A percentile compares a stretch with the other conserved stretches of the same genome.
phyloP scores from a whole-genome alignment of 2,888 invertebrate species.

The Chrysotoxum bicinctum region DNA sequence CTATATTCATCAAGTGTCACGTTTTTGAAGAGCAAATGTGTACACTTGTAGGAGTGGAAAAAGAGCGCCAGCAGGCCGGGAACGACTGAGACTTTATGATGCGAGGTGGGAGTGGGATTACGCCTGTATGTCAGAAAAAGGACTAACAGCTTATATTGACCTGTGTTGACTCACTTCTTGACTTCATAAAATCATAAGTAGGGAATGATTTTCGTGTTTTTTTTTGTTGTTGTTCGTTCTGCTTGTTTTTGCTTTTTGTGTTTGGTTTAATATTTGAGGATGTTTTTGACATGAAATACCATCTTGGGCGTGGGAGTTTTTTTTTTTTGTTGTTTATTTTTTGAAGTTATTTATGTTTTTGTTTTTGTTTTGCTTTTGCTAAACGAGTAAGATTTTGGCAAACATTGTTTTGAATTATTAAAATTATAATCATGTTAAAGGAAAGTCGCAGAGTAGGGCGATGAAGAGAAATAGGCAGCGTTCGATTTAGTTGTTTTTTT shows the following conservation, averaged over 20 bases:
- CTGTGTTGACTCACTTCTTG: constrained; percentile 60
- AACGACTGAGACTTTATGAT: neutral
- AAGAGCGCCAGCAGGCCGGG: neutral
- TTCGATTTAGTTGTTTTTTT: too few relatives aligned
- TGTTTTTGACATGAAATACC: neutral
- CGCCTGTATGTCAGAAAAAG: neutral
- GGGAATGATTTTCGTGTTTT: constrained; percentile 1
- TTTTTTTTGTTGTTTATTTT: neutral
- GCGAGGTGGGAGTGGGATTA: neutral
- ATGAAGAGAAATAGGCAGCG: too few relatives aligned
- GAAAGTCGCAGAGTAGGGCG: too few relatives aligned
- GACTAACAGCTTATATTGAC: constrained; percentile 61
- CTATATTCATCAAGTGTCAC: constrained; percentile 54
- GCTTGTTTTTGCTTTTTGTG: neutral
- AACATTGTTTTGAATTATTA: too few relatives aligned
- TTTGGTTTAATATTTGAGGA: neutral
- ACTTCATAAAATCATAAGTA: constrained; percentile 40
- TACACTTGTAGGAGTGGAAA: neutral
- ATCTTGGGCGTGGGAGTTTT: neutral
- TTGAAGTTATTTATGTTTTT: too few relatives aligned
- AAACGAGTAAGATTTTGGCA: too few relatives aligned
- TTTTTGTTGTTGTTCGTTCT: neutral
- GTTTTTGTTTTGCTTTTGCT: too few relatives aligned
- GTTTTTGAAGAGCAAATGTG: constrained; percentile 25
- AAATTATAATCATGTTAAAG: too few relatives aligned